Conservation (phyloP, 1,140 invertebrate species). For the Drosophila willistoni region DNA sequence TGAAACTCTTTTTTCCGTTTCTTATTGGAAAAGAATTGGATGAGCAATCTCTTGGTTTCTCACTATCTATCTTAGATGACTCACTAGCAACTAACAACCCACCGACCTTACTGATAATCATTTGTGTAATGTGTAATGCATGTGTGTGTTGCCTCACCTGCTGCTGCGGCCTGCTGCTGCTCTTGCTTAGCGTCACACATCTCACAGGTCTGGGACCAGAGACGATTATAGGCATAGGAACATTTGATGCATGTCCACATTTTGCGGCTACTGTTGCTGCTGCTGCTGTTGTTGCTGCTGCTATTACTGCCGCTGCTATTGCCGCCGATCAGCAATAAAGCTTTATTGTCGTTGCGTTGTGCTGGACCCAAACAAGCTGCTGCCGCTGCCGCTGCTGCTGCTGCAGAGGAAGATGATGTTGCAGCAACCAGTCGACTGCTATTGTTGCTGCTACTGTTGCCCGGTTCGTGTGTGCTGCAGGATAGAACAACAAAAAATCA, state of each 20-base stretch:
- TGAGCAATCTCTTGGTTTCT: constrained; percentile 25
- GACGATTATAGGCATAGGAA: constrained; percentile 93
- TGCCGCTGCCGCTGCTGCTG: constrained; percentile 14
- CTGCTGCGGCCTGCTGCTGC: constrained; percentile 77
- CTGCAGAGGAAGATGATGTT: constrained; percentile 13
- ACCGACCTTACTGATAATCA: no score
- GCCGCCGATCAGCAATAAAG: constrained; percentile 16
- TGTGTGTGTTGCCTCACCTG: background rate
- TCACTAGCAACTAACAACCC: no score
- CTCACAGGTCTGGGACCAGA: constrained; percentile 90
- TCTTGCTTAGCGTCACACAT: constrained; percentile 89
- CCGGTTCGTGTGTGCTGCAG: constrained; percentile 54
- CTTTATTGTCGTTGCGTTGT: constrained; percentile 25
- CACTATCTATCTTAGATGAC: no score
- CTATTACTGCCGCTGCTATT: constrained; percentile 16
- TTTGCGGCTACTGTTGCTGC: constrained; percentile 82
- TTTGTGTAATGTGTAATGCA: no score
- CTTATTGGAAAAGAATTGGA: no score
- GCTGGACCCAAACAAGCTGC: constrained; percentile 21
- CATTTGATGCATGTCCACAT: constrained; percentile 95
- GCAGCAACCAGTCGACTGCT: constrained; percentile 25
- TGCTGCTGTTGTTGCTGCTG: constrained; percentile 51
- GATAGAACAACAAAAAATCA: background rate
- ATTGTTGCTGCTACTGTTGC: constrained; percentile 19
- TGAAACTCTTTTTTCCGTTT: background rate